Evolutionary conservation across 2,888 invertebrate genomes (phyloP), one percentile per base, ranked within the genome.

Genomic region (Rhamphomyia laevipes): DNA sequence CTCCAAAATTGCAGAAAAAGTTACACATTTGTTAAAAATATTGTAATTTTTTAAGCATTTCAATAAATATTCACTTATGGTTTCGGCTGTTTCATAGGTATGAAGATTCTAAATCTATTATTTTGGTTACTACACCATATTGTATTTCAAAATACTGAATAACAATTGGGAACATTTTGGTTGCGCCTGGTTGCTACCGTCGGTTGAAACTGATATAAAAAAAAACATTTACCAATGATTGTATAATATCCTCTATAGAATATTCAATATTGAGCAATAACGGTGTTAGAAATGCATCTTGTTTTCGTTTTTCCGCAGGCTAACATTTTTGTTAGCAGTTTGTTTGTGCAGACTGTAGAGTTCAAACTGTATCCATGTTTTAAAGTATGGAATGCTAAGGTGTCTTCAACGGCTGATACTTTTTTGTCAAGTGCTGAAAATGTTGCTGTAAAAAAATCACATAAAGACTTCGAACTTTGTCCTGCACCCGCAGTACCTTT

Each of bases 181-280:
- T 33, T 4, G 7, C 33, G 11, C 33, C 12, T 33, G 33, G 33
- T 33, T 33, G 33, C 33, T 33, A 11, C 33, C 33, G n/a, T n/a
- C n/a, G 11, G 33, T 33, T 33, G 33, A 33, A 33, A 33, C 33
- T 33, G 33, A 33, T 33, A 33, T 33, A 33, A 11, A 33, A 33
- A 7, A 33, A n/a, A n/a, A n/a, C 11, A 33, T 33, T 33, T 4
- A 11, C 5, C 33, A 33, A 33, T 33, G 33, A 33, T 11, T 33
- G 33, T 12, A 47, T 33, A 38, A 47, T 43, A 18, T 47, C 15
- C 33, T 33, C 42, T 43, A 48, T 33, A 33, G n/a, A n/a, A n/a
- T n/a, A n/a, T 30, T 9, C n/a, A n/a, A 33, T 33, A 33, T 33
- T 11, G 33, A 33, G 33, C 33, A 33, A 33, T 33, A 33, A 33